Percentiles rank a stretch among this genome's conserved stretches.
Conservation (phyloP, 2,113 vertebrate species). For the Istiophorus platypterus region DNA sequence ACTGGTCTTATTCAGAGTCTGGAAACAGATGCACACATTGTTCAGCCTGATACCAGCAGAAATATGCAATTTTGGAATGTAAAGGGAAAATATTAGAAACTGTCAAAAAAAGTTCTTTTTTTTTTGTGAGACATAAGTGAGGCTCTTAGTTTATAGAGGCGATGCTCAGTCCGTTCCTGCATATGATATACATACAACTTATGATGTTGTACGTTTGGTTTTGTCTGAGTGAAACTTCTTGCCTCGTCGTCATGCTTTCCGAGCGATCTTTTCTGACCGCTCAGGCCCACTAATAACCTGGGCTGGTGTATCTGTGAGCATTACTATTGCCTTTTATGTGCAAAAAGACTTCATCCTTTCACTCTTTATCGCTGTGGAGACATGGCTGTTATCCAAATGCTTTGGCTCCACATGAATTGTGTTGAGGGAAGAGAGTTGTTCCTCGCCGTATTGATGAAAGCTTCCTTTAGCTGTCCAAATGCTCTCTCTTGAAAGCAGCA, state of each 20-base stretch:
- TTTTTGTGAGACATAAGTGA: not conserved
- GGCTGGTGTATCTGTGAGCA: slow-evolving; percentile 38
- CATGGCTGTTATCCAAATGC: slow-evolving; percentile 42
- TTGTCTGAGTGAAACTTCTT: slow-evolving; percentile 19
- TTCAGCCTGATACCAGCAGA: slow-evolving; percentile 53
- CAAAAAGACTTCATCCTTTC: slow-evolving; percentile 53
- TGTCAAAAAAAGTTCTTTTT: slow-evolving; percentile 25
- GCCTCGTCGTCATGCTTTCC: slow-evolving; percentile 42
- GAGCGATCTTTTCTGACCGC: slow-evolving; percentile 47
- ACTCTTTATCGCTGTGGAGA: slow-evolving; percentile 35
- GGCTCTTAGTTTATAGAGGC: not conserved
- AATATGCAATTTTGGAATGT: slow-evolving; percentile 32
- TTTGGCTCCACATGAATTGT: slow-evolving; percentile 21
- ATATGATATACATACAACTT: not conserved
- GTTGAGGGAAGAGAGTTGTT: slow-evolving; percentile 28
- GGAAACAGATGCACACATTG: slow-evolving; percentile 58
- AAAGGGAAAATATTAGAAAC: slow-evolving; percentile 30
- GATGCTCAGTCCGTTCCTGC: not conserved
- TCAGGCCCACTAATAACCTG: slow-evolving; percentile 50
- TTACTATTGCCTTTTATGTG: slow-evolving; percentile 51
- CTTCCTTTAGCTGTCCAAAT: not conserved
- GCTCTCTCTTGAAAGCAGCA: slow-evolving; percentile 19
- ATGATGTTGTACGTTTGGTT: slow-evolving; percentile 29
- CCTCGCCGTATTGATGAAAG: slow-evolving; percentile 35
- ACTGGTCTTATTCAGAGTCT: slow-evolving; percentile 38